Percentiles rank a stretch among this genome's conserved stretches.
phyloP scores from a whole-genome alignment of 1,140 invertebrate genomes.

The Drosophila setifemur region DNA sequence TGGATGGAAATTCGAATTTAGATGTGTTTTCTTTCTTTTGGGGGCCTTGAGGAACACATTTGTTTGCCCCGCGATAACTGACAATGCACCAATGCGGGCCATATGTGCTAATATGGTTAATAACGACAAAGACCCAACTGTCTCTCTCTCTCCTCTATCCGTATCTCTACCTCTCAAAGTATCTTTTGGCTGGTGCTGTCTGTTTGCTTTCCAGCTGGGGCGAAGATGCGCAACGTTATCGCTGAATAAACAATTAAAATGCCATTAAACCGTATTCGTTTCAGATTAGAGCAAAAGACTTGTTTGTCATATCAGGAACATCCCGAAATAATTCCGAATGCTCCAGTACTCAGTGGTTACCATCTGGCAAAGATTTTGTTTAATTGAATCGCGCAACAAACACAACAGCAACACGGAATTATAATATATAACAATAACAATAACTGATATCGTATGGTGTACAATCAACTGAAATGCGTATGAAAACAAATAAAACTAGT shows the following conservation, averaged over 20 bases:
- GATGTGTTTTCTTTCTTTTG: neutral
- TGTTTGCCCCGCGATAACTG: conserved; percentile 17
- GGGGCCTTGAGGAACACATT: conserved; percentile 41
- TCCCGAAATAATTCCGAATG: conserved; percentile 15
- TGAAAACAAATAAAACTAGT: conserved; percentile 55
- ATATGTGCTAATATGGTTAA: conserved; percentile 33
- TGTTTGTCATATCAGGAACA: conserved; percentile 32
- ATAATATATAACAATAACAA: conserved; percentile 57
- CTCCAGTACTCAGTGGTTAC: neutral
- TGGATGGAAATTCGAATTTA: neutral
- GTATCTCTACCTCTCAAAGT: neutral
- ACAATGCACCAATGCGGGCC: conserved; percentile 41
- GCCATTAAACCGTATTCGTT: conserved; percentile 70
- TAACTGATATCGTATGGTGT: conserved; percentile 55
- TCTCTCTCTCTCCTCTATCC: neutral
- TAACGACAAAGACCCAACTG: conserved; percentile 1
- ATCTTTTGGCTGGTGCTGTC: neutral
- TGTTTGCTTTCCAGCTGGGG: conserved; percentile 13
- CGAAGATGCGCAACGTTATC: conserved; percentile 68
- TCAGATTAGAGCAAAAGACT: conserved; percentile 49
- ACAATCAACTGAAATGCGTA: conserved; percentile 47
- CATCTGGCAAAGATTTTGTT: conserved; percentile 49
- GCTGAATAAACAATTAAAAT: conserved; percentile 67
- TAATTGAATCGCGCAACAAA: conserved; percentile 56
- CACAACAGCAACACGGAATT: conserved; percentile 12